phyloP scores from a whole-genome alignment of 1,140 invertebrate genomes.

The Brachionus asplanchnoidis region DNA sequence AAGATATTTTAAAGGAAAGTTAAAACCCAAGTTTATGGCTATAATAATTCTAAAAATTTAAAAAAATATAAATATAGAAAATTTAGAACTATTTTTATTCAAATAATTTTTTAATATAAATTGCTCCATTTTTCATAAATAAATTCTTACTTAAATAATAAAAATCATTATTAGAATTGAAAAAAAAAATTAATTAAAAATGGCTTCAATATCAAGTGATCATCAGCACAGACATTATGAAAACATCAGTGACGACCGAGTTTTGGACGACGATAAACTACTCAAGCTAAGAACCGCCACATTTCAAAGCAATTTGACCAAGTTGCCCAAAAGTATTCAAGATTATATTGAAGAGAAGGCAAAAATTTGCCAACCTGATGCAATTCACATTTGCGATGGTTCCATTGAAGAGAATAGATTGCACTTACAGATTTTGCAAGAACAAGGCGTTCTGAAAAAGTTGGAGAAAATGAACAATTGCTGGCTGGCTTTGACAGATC shows the following conservation, averaged over 20 bases:
- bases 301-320: neutral
- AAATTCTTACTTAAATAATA: conserved; percentile 87
- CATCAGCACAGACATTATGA: neutral
- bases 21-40: too few species aligned
- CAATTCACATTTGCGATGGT: conserved; percentile 86
- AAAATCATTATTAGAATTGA: conserved; percentile 62
- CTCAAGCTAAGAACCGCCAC: neutral
- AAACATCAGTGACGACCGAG: neutral
- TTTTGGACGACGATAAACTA: neutral
- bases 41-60: too few species aligned
- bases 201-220: neutral
- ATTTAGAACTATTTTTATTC: too few species aligned
- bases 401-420: conserved; percentile 72
- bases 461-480: conserved; percentile 89
- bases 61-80: too few species aligned
- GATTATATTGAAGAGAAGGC: conserved; percentile 47
- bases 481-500: conserved; percentile 90
- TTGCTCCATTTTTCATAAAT: conserved; percentile 91
- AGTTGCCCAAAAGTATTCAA: neutral
- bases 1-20: too few species aligned
- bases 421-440: conserved; percentile 58
- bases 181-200: neutral
- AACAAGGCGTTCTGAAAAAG: conserved; percentile 67
- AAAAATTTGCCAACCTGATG: conserved; percentile 72
- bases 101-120: conserved; percentile 59